A percentile compares a stretch with the other conserved stretches of the same genome.
Conservation (phyloP, 2,797 vertebrate genomes). For the Mastacembelus armatus region DNA sequence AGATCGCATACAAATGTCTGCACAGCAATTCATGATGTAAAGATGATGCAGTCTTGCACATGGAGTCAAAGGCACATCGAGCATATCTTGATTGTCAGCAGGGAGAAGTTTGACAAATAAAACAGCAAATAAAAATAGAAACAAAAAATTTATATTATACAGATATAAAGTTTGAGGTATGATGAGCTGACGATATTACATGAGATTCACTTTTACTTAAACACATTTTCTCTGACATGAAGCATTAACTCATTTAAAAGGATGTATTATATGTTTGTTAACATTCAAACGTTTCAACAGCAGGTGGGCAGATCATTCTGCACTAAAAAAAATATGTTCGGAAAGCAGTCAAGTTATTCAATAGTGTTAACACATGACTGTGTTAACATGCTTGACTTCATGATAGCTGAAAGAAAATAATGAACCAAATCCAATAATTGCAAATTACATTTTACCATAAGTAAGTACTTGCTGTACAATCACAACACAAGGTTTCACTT, state of each 20-base stretch:
- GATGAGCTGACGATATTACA: neutral
- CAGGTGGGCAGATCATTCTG: neutral
- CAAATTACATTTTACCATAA: neutral
- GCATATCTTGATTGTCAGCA: neutral
- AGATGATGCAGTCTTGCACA: neutral
- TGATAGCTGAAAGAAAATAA: neutral
- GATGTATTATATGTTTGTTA: neutral
- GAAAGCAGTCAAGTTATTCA: neutral
- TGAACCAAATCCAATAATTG: conserved; percentile 8
- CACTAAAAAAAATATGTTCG: neutral
- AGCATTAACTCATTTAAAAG: neutral
- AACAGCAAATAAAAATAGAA: too few species aligned
- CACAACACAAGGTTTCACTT: too few species aligned
- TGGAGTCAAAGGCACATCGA: neutral
- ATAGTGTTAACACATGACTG: neutral
- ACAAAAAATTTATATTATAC: too few species aligned
- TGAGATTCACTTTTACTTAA: too few species aligned
- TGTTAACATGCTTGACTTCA: neutral
- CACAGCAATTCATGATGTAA: neutral
- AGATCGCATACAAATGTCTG: neutral
- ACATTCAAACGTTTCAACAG: neutral
- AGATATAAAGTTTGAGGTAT: neutral
- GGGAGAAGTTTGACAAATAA: neutral
- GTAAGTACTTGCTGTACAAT: too few species aligned
- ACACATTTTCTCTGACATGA: neutral